phyloP scores from a whole-genome alignment of 2,113 vertebrate species.

The Rhizomys pruinosus region DNA sequence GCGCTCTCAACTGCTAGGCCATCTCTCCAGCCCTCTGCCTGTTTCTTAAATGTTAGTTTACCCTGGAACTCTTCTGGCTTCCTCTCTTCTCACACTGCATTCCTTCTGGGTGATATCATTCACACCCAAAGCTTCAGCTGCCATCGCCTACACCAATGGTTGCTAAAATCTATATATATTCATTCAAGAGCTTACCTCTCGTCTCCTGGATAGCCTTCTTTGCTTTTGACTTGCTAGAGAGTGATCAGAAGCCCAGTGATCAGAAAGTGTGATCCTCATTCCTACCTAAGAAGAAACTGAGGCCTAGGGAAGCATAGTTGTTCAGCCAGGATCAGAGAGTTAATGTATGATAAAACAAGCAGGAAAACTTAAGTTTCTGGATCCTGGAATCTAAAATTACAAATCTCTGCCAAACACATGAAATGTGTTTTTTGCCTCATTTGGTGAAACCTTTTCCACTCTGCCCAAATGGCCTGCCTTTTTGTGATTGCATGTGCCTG shows the following conservation, averaged over 20 bases:
- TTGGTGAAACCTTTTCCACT: not conserved
- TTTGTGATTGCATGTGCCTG: not conserved
- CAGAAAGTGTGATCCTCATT: not conserved
- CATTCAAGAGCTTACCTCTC: not conserved
- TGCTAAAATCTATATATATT: not conserved
- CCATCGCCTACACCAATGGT: slow-evolving; percentile 18
- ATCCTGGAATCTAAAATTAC: not conserved
- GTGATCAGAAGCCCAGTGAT: not conserved
- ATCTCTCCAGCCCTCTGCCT: too few relatives aligned
- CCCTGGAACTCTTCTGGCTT: slow-evolving; percentile 52
- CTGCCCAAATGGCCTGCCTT: not conserved
- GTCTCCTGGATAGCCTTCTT: slow-evolving; percentile 8
- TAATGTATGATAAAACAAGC: not conserved
- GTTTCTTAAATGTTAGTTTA: slow-evolving; percentile 53
- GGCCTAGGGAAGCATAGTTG: not conserved
- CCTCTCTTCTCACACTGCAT: slow-evolving; percentile 27
- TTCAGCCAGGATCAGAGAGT: not conserved
- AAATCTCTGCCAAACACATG: not conserved
- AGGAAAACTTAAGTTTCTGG: not conserved
- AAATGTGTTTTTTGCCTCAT: not conserved
- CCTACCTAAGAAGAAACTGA: not conserved
- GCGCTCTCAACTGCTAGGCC: too few relatives aligned
- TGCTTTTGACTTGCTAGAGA: slow-evolving; percentile 52
- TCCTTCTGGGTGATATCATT: slow-evolving; percentile 66
- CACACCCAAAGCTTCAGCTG: slow-evolving; percentile 51